phyloP scores from a whole-genome alignment of 2,797 vertebrate genomes.

The Mus minutoides region DNA sequence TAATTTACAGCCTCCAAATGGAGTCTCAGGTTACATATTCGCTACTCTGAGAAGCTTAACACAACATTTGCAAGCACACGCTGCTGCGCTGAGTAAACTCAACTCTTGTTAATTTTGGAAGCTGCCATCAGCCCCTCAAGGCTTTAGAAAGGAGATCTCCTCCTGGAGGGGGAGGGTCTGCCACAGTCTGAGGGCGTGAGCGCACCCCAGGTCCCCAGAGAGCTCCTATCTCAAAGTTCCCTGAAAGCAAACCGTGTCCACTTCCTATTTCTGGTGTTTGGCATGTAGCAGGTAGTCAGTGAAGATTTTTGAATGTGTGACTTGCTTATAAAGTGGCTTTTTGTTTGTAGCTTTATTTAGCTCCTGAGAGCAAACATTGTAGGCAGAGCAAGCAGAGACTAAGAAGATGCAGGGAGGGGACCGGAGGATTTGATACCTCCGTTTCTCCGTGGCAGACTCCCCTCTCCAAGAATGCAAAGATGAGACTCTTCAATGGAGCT shows the following conservation, averaged over 20 bases:
- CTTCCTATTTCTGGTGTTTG: background rate
- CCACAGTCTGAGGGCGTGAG: background rate
- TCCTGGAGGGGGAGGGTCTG: background rate
- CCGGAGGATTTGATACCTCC: rapidly evolving
- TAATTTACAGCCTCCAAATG: conserved; percentile 62
- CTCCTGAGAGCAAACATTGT: background rate
- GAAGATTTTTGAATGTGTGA: background rate
- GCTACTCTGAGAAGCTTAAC: conserved; percentile 41
- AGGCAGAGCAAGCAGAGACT: background rate
- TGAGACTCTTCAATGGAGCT: background rate
- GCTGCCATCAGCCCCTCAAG: background rate
- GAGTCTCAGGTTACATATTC: conserved; percentile 63
- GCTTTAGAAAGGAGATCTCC: background rate
- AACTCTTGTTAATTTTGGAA: conserved; percentile 66
- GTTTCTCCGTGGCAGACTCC: background rate
- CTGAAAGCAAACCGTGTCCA: background rate
- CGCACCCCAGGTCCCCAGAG: background rate
- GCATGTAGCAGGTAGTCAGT: background rate
- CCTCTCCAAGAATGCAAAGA: background rate
- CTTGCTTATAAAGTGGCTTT: conserved; percentile 12
- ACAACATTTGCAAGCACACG: conserved; percentile 56
- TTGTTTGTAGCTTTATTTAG: conserved; percentile 12
- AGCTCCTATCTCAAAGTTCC: background rate
- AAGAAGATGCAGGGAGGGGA: background rate
- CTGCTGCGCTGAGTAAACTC: conserved; percentile 20